Base-by-base conservation (phyloP, 2,113 vertebrate genomes). In the Talpa occidentalis region DNA sequence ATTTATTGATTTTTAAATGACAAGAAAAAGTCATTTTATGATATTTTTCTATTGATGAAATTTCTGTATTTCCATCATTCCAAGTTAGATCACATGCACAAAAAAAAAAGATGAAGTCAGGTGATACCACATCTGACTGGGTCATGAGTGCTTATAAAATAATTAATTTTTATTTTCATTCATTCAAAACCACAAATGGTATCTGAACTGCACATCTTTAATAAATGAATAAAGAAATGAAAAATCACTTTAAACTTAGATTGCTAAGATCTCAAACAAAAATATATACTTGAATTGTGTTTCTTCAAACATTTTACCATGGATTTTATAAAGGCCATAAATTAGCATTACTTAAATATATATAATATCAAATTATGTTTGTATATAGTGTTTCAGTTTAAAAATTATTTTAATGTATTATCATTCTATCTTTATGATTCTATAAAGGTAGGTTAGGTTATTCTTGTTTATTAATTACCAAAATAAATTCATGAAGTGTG, bases 341-440 rank as follows among this genome's bases (percentile, higher is more conserved):
- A 67, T 3, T 95, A 16, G 35, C 15, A 69, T 88, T 67, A 92
- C 19, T 44, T 77, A 87, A 77, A 87, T 54, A 78, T 67, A 72
- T 4, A 62, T 21, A 88, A 70, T 54, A 28, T 2, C 56, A 95
- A 22, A 9, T 88, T 59, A 62, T 19, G 79, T 80, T 60, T 67
- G 19, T 56, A 88, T 30, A 56, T 3, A 78, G 12, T 67, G 24
- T 16, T 72, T 88, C 28, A 73, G 42, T 86, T 81, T 82, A 22
- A 90, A 93, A 95, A 67, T n/a, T 76, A 74, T 52, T 81, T 81
- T 64, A 80, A 52, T 86, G 7, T 85, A 91, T 54, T 42, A 42
- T 91, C n/a, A 87, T 92, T 85, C 32, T 21, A 80, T 72, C 22
- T 64, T 44, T 19, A 26, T 76, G 87, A 90, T 4, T 17, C 26